Conservation (phyloP, 1,140 invertebrate species). For the Trichogramma pretiosum region DNA sequence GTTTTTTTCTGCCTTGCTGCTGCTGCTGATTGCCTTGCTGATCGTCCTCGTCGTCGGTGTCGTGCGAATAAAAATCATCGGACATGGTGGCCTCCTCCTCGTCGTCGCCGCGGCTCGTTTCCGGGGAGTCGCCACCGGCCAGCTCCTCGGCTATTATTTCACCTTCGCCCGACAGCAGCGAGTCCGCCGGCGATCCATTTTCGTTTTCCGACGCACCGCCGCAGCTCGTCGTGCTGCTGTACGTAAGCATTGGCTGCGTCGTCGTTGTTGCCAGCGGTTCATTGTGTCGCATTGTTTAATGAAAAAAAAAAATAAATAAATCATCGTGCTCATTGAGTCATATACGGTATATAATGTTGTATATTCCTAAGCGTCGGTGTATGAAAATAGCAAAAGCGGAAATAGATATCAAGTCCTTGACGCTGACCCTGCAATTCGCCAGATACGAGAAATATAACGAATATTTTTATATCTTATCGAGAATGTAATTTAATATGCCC, state of each 20-base stretch:
- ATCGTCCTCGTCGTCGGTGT: constrained; percentile 39
- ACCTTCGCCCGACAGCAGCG: constrained; percentile 32
- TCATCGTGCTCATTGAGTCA: no score
- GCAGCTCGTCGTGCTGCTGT: constrained; percentile 20
- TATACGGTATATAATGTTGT: constrained; percentile 5
- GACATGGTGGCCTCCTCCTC: constrained; percentile 38
- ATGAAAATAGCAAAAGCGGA: no score
- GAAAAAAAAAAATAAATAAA: no score
- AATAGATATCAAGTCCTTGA: constrained; percentile 17
- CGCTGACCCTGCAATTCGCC: constrained; percentile 30
- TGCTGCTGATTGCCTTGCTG: no score
- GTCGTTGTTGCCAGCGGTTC: neutral
- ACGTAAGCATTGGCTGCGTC: constrained; percentile 35
- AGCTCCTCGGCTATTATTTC: constrained; percentile 33
- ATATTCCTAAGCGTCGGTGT: neutral
- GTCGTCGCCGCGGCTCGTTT: constrained; percentile 31
- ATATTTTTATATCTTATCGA: constrained; percentile 5
- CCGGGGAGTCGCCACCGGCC: constrained; percentile 34
- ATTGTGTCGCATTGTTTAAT: neutral
- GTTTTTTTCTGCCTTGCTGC: constrained; percentile 23
- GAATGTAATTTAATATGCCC: no score
- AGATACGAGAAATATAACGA: constrained; percentile 11
- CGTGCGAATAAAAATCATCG: constrained; percentile 41
- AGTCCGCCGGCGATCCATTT: constrained; percentile 34
- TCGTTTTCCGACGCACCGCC: constrained; percentile 27